These are phyloP conservation scores for Pseudochaenichthys georgianus DNA, from an alignment of 2,797 vertebrate species.

Conservation along the genomic window DNA sequence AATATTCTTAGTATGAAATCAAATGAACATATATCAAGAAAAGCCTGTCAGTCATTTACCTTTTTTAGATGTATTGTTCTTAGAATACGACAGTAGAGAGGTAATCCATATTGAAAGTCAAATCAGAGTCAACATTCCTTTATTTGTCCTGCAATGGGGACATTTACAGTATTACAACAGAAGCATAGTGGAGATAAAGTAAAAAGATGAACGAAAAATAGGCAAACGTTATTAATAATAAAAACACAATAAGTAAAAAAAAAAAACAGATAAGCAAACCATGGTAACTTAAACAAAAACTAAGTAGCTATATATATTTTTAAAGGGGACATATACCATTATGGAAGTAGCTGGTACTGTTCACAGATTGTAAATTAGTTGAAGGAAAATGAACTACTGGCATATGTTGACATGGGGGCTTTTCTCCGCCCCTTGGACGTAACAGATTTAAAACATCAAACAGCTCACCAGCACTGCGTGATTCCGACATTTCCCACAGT, in stretches of 20 bases:
- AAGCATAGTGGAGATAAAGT: too few relatives aligned
- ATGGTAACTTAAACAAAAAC: background rate
- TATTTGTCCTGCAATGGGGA: too few relatives aligned
- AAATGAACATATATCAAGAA: background rate
- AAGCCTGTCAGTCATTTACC: background rate
- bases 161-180: too few relatives aligned
- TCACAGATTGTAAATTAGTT: too few relatives aligned
- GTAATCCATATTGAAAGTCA: background rate
- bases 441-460: background rate
- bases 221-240: background rate
- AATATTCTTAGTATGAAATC: background rate
- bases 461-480: background rate
- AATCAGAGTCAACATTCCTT: background rate
- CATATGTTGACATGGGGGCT: background rate
- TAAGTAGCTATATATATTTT: background rate
- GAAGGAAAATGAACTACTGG: too few relatives aligned
- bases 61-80: too few relatives aligned
- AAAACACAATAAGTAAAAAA: too few relatives aligned
- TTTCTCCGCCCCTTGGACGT: conserved; percentile 8
- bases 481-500: conserved; percentile 39
- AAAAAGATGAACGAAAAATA: too few relatives aligned
- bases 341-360: too few relatives aligned
- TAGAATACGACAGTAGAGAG: background rate
- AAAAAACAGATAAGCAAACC: too few relatives aligned
- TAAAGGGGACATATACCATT: too few relatives aligned